Conservation (phyloP, 2,797 vertebrate species). For the Helarctos malayanus region DNA sequence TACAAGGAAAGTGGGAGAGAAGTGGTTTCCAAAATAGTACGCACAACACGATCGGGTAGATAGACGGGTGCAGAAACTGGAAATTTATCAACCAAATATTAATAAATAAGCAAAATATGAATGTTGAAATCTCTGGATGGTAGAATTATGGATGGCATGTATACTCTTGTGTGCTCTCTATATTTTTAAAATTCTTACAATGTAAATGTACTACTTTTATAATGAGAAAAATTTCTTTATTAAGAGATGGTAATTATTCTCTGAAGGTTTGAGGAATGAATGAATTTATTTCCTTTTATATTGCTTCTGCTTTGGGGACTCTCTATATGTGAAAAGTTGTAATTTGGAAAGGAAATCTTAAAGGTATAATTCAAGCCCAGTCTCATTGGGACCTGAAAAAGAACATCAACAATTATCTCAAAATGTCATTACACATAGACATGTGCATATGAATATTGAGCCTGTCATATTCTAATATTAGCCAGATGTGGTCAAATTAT, state of each 20-base stretch:
- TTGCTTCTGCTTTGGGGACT: not conserved
- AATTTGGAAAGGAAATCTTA: not conserved
- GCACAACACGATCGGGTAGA: not conserved
- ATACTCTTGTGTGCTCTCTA: not conserved
- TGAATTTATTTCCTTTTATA: not conserved
- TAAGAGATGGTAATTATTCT: not conserved
- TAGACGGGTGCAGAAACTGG: not conserved
- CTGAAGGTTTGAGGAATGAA: not conserved
- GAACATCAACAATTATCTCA: not conserved
- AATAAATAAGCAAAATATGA: constrained; percentile 45
- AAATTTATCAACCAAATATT: constrained; percentile 32
- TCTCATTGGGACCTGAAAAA: not conserved
- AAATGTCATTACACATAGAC: not conserved
- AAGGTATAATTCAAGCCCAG: not conserved
- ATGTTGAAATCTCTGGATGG: not conserved
- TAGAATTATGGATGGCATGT: not conserved
- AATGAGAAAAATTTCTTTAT: not conserved
- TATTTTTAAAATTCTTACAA: constrained; percentile 26
- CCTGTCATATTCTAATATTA: not conserved
- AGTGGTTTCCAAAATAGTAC: not conserved
- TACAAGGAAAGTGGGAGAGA: not conserved
- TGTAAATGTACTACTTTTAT: not conserved
- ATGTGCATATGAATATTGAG: not conserved
- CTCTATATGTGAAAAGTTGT: not conserved
- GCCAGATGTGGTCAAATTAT: not conserved